phyloP scores from a whole-genome alignment of 2,888 invertebrate species.

The Ceramica pisi region DNA sequence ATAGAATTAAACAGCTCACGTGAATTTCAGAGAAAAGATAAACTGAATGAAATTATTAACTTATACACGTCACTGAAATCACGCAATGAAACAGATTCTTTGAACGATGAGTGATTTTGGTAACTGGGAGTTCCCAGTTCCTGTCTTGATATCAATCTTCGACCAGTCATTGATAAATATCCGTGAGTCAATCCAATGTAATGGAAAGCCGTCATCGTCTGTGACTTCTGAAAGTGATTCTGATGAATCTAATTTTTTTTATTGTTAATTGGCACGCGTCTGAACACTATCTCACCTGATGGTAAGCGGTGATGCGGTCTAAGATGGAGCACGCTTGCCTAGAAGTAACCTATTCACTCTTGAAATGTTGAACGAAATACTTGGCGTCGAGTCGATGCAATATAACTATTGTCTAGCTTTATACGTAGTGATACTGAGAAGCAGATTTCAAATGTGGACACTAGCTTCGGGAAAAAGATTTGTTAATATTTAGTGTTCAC shows the following conservation, averaged over 20 bases:
- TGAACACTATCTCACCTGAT: too few species aligned
- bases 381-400: background rate
- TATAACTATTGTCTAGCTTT: background rate
- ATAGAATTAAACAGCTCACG: background rate
- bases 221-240: background rate
- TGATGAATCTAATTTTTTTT: too few species aligned
- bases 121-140: constrained; percentile 21
- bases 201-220: background rate
- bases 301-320: too few species aligned
- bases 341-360: too few species aligned
- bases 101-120: constrained; percentile 45
- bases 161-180: constrained; percentile 16
- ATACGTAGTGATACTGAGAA: constrained; percentile 3
- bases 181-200: constrained; percentile 28
- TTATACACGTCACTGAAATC: constrained; percentile 21
- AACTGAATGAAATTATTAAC: background rate
- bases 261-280: too few species aligned
- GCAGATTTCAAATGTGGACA: background rate
- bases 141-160: constrained; percentile 25
- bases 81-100: constrained; percentile 25
- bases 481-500: constrained; percentile 22
- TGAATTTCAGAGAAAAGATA: constrained; percentile 14
- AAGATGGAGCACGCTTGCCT: too few species aligned
- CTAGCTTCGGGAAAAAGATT: constrained; percentile 11
- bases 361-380: too few species aligned